Base-by-base conservation (phyloP, 2,888 invertebrate species). In the Isoperla grammatica region DNA sequence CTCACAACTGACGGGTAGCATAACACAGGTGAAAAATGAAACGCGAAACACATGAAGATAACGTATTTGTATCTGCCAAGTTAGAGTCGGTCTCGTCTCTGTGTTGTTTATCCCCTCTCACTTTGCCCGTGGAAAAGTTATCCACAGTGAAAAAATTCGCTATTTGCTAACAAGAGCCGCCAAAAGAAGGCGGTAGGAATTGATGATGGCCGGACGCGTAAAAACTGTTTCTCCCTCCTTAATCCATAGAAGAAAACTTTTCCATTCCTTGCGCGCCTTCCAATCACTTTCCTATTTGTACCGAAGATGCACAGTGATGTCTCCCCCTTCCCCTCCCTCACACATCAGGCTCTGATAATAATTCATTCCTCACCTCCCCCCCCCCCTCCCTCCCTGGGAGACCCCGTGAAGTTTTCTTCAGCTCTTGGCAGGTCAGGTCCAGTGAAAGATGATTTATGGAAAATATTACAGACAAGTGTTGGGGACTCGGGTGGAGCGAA, bases 361-460 rank as follows among this genome's bases (percentile, higher is more conserved):
- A 63, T 61, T 61, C 61, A 63, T 63, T 56, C 56, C 60, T 42
- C 46, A 35, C 43, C 55, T 46, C 35, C 20, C 12, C 56, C 43
- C 29, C 45, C 45, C 17, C 56, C 9, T 13, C 37, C 45, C 6
- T 13, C 35, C 45, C 35, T 13, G 53, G 54, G 15, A 13, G 8
- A 54, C 48, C 40, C 55, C 48, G 22, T 19, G 13, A 39, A 40
- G 54, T 39, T 35, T 54, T 46, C 39, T 37, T 23, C 45, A 29
- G 40, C 17, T 23, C 40, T 45, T 53, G 29, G 60, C 49, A 56
- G 58, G 56, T 35, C 61, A 46, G 53, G 46, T 57, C 23, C 48
- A 46, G 56, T 15, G n/a, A 11, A 23, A 43, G 74, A 75, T 76
- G 75, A 76, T 76, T 76, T 75, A 76, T 76, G 76, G 74, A 75